Conservation (phyloP, 2,888 invertebrate genomes). For the Sesia apiformis region DNA sequence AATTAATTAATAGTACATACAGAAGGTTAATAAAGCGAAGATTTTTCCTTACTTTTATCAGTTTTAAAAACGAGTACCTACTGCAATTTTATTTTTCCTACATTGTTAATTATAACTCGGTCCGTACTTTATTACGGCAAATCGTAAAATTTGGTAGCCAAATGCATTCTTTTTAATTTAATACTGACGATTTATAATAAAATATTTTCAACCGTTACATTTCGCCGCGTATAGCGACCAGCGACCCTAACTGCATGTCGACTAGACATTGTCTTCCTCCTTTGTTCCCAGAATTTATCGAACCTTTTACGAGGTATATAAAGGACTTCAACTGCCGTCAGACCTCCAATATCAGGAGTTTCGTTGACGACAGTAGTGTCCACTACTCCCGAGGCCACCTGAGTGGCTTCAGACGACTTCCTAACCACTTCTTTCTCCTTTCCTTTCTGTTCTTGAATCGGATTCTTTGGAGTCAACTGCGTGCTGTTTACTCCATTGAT, state of each 20-base stretch:
- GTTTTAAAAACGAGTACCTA: conserved; percentile 45
- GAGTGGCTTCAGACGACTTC: conserved; percentile 63
- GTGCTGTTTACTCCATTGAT: conserved; percentile 42
- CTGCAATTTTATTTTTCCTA: no score
- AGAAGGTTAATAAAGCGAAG: conserved; percentile 64
- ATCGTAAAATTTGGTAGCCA: no score
- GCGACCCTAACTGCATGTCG: neutral
- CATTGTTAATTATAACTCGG: no score
- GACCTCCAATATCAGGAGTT: conserved; percentile 48
- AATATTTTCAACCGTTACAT: no score
- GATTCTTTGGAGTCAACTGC: conserved; percentile 58
- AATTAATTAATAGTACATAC: conserved; percentile 28
- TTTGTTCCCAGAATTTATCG: conserved; percentile 88
- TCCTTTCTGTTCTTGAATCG: conserved; percentile 41
- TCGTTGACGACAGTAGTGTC: conserved; percentile 72
- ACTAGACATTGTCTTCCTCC: conserved; percentile 75
- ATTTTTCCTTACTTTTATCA: conserved; percentile 21
- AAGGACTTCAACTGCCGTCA: conserved; percentile 82
- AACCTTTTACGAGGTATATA: conserved; percentile 88
- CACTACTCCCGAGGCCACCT: conserved; percentile 71
- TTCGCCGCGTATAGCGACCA: no score
- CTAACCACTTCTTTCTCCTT: conserved; percentile 57
- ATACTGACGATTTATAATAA: no score
- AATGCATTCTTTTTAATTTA: no score
- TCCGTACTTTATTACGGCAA: no score